These are phyloP conservation scores for Montipora cactus DNA, from an alignment of 64 coral and sea anemone species.

Conservation along the genomic window DNA sequence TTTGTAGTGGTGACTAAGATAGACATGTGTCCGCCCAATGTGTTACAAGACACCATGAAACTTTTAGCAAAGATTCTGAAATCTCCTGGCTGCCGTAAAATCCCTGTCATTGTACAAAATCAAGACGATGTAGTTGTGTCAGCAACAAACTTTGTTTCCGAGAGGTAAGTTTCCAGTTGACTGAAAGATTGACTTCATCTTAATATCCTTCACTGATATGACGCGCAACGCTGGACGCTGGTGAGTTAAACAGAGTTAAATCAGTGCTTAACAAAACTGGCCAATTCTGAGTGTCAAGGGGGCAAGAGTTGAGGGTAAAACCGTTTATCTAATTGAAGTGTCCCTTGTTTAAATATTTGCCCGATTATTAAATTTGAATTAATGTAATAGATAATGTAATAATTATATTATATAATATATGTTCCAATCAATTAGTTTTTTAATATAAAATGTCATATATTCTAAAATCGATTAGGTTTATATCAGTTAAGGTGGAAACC, in stretches of 20 bases:
- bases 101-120: constrained; percentile 96
- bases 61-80: constrained; percentile 93
- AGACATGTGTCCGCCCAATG: constrained; percentile 99
- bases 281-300: no score
- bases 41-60: constrained; percentile 98
- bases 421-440: no score
- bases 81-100: constrained; percentile 97
- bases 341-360: not conserved
- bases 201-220: no score
- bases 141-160: constrained; percentile 97
- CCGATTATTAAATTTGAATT: not conserved
- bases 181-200: not conserved
- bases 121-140: constrained; percentile 96
- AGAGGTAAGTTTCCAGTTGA: constrained; percentile 67
- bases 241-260: no score
- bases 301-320: no score
- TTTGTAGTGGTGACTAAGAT: constrained; percentile 99
- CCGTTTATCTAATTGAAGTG: not conserved
- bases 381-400: not conserved
- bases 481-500: no score
- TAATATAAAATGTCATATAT: no score
- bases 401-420: no score
- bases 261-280: no score
- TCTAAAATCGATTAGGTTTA: no score
- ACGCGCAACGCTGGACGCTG: no score